phyloP scores from a whole-genome alignment of 2,113 vertebrate species.

The Marmota flaviventris region DNA sequence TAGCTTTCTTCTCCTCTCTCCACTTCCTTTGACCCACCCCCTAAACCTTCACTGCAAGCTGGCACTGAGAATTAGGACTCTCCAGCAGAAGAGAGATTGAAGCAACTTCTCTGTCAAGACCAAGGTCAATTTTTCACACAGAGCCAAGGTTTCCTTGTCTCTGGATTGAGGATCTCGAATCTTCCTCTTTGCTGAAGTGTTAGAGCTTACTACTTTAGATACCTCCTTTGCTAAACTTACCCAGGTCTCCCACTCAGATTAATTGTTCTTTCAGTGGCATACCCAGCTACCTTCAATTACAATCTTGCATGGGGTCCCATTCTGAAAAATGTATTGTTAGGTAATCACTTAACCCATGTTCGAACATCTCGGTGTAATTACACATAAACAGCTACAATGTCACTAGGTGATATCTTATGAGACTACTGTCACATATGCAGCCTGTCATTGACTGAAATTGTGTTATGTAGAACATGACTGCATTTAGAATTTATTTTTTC shows the following conservation, averaged over 20 bases:
- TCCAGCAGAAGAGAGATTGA: background rate
- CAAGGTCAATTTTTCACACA: background rate
- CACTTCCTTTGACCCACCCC: background rate
- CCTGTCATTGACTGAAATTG: background rate
- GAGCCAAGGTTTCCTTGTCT: background rate
- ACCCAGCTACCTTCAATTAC: background rate
- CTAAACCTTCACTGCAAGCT: background rate
- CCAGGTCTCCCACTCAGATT: background rate
- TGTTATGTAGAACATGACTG: background rate
- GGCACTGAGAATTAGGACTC: background rate
- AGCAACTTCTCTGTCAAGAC: background rate
- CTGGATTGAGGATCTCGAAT: background rate
- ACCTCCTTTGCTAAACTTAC: background rate
- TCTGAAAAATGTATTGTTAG: background rate
- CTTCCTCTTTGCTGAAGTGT: background rate
- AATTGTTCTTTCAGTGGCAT: background rate
- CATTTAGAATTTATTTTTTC: background rate
- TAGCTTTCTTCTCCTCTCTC: background rate
- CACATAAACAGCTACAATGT: no score
- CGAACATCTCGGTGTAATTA: background rate
- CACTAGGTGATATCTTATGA: background rate
- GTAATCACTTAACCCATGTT: no score
- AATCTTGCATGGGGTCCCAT: background rate
- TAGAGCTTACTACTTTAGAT: background rate
- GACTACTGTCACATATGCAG: background rate